These are phyloP conservation scores for Leucoraja erinaceus DNA, from an alignment of 2,113 vertebrate species.

Conservation along the genomic window DNA sequence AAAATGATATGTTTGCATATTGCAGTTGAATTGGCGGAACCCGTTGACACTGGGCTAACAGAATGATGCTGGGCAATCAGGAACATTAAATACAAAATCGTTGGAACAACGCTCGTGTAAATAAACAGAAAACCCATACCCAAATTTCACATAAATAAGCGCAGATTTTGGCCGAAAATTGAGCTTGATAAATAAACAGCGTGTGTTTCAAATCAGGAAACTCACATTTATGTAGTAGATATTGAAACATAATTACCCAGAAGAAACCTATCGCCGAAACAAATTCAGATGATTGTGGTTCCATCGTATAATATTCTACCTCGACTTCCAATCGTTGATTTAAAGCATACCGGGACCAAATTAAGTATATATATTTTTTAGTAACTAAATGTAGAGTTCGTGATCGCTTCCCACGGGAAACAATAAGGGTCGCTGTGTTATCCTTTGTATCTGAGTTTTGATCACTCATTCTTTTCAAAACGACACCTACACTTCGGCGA, in stretches of 20 bases:
- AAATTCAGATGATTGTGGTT: neutral
- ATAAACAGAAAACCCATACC: neutral
- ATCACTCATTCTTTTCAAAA: constrained; percentile 13
- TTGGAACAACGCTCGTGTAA: neutral
- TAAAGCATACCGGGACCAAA: neutral
- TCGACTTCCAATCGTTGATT: constrained; percentile 1
- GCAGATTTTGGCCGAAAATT: neutral
- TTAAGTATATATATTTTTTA: neutral
- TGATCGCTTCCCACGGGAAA: too few relatives aligned
- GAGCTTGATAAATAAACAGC: neutral
- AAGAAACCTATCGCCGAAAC: neutral
- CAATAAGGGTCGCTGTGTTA: neutral
- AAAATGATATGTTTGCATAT: neutral
- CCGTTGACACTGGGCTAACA: neutral
- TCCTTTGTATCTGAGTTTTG: neutral
- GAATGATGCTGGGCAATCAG: neutral
- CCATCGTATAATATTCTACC: neutral
- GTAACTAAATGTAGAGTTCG: neutral
- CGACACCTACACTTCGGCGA: neutral
- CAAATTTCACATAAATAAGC: neutral
- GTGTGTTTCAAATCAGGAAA: neutral
- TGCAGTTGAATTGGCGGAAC: neutral
- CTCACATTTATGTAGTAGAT: neutral
- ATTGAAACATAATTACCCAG: neutral
- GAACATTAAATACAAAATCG: neutral